Evolutionary conservation across 2,888 invertebrate species (phyloP).

Genomic region (Morinoia aosen): DNA sequence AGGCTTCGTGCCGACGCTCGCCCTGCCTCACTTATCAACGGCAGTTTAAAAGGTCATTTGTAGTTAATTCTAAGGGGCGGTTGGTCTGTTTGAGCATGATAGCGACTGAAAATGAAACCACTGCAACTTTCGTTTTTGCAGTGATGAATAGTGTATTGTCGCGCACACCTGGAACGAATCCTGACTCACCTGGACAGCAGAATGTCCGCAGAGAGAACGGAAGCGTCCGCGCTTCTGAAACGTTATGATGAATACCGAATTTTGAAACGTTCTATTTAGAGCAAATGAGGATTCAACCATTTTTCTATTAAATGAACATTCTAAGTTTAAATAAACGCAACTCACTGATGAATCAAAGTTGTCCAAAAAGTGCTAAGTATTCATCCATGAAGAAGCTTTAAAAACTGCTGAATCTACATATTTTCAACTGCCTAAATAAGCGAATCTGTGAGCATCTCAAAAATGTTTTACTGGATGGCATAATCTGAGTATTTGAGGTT

Average conservation of each 20-base stretch:
- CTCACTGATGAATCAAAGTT: neutral
- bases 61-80: slow-evolving; percentile 18
- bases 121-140: slow-evolving; percentile 34
- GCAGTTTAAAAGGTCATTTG: slow-evolving; percentile 38
- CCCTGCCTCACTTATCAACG: slow-evolving; percentile 25
- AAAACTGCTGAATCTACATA: neutral
- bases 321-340: neutral
- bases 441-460: neutral
- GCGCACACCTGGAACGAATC: slow-evolving; percentile 24
- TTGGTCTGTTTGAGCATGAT: slow-evolving; percentile 7
- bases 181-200: slow-evolving; percentile 25
- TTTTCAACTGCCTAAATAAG: neutral
- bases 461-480: neutral
- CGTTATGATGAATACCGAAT: neutral
- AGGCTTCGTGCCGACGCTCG: neutral
- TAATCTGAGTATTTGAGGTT: neutral
- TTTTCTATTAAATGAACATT: neutral
- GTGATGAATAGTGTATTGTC: slow-evolving; percentile 44
- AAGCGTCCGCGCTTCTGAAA: neutral
- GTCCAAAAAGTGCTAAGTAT: neutral
- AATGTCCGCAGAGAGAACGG: neutral
- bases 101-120: slow-evolving; percentile 33
- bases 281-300: neutral
- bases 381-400: neutral
- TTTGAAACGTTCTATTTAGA: neutral